Conservation (phyloP, 2,113 vertebrate species). For the Corydoras sp. region DNA sequence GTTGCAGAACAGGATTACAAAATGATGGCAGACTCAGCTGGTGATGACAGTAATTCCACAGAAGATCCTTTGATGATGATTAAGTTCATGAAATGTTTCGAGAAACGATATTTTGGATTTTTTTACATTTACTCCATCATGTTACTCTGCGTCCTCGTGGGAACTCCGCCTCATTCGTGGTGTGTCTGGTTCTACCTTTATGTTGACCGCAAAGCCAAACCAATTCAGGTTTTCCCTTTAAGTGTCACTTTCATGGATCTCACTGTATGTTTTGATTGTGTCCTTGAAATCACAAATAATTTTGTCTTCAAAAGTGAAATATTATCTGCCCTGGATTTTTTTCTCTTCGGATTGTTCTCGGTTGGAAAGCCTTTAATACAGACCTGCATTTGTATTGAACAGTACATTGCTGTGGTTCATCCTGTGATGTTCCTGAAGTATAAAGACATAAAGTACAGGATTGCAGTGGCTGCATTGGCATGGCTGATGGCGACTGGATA, state of each 20-base stretch:
- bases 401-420: conserved; percentile 15
- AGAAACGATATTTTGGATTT: background rate
- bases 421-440: conserved; percentile 12
- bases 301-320: background rate
- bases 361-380: conserved; percentile 10
- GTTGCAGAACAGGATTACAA: background rate
- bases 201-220: conserved; percentile 13
- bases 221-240: conserved; percentile 18
- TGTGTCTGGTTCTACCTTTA: conserved; percentile 15
- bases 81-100: background rate
- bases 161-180: conserved; percentile 20
- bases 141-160: conserved; percentile 19
- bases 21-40: background rate
- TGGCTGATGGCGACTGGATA: background rate
- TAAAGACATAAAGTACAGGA: conserved; percentile 17
- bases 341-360: background rate
- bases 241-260: conserved; percentile 27
- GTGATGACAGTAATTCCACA: background rate
- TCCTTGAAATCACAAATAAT: background rate
- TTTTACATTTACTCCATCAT: background rate
- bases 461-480: background rate
- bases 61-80: background rate
- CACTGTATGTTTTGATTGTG: conserved; percentile 1
- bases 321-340: background rate
- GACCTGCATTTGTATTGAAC: conserved; percentile 16